These are phyloP conservation scores for Paramuricea clavata DNA, from an alignment of 92 coral and sea anemone species.

Conservation along the genomic window DNA sequence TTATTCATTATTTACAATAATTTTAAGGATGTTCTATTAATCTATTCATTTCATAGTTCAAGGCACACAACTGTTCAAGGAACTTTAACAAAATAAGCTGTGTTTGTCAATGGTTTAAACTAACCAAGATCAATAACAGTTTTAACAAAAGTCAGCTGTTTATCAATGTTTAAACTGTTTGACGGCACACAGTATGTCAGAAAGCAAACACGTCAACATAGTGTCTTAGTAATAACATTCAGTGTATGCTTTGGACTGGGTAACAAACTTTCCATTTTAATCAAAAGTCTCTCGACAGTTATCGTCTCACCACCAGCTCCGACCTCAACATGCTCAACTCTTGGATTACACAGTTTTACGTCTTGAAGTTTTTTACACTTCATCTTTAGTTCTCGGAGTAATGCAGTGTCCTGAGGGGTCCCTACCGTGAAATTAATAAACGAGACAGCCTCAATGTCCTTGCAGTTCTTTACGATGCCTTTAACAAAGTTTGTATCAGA, in stretches of 20 bases:
- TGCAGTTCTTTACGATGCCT: conserved; percentile 82
- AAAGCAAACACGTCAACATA: conserved; percentile 7
- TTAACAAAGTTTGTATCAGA: conserved; percentile 91
- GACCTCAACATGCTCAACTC: conserved; percentile 97
- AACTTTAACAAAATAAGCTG: too few species aligned
- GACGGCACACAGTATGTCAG: not conserved
- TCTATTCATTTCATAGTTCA: not conserved
- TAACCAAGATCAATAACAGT: too few species aligned
- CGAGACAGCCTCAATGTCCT: conserved; percentile 91
- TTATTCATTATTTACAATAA: conserved; percentile 10
- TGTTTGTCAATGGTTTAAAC: too few species aligned
- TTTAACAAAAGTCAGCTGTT: not conserved
- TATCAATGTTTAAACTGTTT: too few species aligned
- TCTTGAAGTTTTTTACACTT: conserved; percentile 90
- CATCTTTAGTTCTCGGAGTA: conserved; percentile 80
- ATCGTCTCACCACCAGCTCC: conserved; percentile 98
- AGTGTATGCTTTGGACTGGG: conserved; percentile 97
- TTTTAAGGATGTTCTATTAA: not conserved
- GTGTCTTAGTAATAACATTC: conserved; percentile 75
- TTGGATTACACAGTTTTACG: conserved; percentile 94
- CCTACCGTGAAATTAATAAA: conserved; percentile 91
- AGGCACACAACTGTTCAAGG: not conserved
- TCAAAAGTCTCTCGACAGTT: conserved; percentile 92
- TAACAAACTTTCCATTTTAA: conserved; percentile 93
- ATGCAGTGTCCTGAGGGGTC: conserved; percentile 78